Base-by-base conservation (phyloP, 2,113 vertebrate species). In the Sisor rabdophorus region DNA sequence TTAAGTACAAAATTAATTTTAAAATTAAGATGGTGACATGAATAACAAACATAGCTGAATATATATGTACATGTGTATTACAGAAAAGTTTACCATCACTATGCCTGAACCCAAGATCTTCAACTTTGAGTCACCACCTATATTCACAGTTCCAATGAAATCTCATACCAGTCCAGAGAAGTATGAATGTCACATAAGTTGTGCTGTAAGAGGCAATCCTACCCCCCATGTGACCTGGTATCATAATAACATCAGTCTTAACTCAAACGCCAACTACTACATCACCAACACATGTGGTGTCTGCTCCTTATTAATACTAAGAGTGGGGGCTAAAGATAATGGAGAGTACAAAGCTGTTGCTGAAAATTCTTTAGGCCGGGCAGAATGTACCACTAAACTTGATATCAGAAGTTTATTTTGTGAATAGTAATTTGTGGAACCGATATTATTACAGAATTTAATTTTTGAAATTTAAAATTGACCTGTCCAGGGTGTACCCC, bases 171-270 rank as follows among this genome's bases (percentile, higher is more conserved):
- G 92, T 83, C 92, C 91, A 0, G 82, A 81, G 0, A 93, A 91
- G 71, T 94, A 91, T 0, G 92, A 95, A 79, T 95, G 95, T 52
- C 89, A 73, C 70, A 96, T 97, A 94, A 96, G 87, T 78, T 97
- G 95, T 0, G 94, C 95, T 0, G 93, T 95, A 40, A 90, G 79
- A 2, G 95, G 94, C 75, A 76, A 90, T 2, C 95, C 95, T 0
- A 52, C 12, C 2, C 95, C 95, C 0, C 79, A 82, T 0, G 59
- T 97, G 72, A 94, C 89, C 2, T 97, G 95, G 95, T 95, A 93
- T 86, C 92, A 86, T 79, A 87, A 95, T 26, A 86, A 68, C 24
- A 76, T 90, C 67, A 93, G 92, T 85, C 84, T 96, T 73, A 93
- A 90, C 73, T 86, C 80, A 4, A 87, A 92, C 76, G 83, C 89